Base-by-base conservation (phyloP, 2,888 invertebrate species). In the Napeogenes sylphis region DNA sequence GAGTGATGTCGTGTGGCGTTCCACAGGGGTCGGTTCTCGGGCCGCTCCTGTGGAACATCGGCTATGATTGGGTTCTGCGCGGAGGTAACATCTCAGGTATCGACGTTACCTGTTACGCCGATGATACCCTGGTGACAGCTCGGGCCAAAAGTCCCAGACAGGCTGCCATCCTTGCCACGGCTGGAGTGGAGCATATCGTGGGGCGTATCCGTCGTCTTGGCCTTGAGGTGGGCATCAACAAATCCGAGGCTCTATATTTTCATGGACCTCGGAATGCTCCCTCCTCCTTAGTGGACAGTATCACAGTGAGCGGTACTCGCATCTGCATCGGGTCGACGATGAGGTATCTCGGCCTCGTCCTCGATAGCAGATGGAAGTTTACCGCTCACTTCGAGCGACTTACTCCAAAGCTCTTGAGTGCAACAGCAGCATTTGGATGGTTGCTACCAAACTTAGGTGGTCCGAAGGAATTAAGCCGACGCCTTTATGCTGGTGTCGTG, bases 351-450 rank as follows among this genome's bases (percentile, higher is more conserved):
- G 35, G 35, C 4, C 63, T 67, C 4, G 47, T 54, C 8, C 55
- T 62, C 32, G 67, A 68, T 42, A 47, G 65, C 10, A 63, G 63
- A 4, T 68, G 66, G 65, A 12, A 55, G 4, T 65, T 68, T 38
- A 58, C 63, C 10, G 56, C 59, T 33, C 65, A 68, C 30, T 65
- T 65, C 33, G 45, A 58, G 10, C 59, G 45, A 13, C 51, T 62
- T 30, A 42, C 57, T 21, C 61, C 57, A 35, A 58, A 55, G 56
- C 53, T 59, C 14, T 45, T 59, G 10, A 56, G 47, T 35, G 56
- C 60, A 46, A 62, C 56, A 4, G 62, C 64, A 55, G 61, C 64
- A 6, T 21, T 67, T 62, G 60, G 62, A 38, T 58, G 46, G 47
- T 51, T 64, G 53, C 56, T 64, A 5, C 63, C 63, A 5, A 63